Evolutionary conservation across 2,113 vertebrate species (phyloP).

Genomic region (Macroglossus sobrinus): DNA sequence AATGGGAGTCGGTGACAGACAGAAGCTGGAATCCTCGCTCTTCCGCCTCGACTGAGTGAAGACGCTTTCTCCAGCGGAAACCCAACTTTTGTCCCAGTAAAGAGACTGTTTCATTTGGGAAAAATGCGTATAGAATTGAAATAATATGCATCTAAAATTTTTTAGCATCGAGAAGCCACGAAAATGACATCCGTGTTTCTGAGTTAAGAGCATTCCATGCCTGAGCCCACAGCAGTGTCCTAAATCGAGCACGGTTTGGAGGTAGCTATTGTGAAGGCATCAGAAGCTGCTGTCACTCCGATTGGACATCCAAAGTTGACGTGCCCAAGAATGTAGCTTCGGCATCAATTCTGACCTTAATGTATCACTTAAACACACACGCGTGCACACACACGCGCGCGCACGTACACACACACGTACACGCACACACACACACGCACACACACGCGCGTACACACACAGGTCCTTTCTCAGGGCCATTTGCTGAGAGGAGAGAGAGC

Average conservation of each 20-base stretch:
- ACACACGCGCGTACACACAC: too few species aligned
- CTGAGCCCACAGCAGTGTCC: neutral
- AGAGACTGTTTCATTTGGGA: neutral
- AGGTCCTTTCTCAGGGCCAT: too few species aligned
- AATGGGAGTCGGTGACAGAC: neutral
- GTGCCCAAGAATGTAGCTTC: neutral
- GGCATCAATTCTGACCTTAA: neutral
- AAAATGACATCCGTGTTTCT: neutral
- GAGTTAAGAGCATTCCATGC: neutral
- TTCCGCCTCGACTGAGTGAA: neutral
- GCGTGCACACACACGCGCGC: too few species aligned
- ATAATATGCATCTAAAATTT: neutral
- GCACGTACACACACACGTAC: too few species aligned
- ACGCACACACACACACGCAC: too few species aligned
- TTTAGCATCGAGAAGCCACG: neutral
- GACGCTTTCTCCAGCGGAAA: neutral
- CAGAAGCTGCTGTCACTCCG: constrained; percentile 14
- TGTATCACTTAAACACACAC: neutral
- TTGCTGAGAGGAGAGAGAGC: too few species aligned
- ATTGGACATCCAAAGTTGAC: constrained; percentile 17
- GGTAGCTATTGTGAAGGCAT: neutral
- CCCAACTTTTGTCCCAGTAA: neutral
- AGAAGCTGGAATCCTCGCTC: neutral
- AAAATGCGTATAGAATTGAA: neutral
- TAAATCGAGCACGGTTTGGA: neutral